Conservation (phyloP, 2,113 vertebrate species). For the Donacobius atricapilla region DNA sequence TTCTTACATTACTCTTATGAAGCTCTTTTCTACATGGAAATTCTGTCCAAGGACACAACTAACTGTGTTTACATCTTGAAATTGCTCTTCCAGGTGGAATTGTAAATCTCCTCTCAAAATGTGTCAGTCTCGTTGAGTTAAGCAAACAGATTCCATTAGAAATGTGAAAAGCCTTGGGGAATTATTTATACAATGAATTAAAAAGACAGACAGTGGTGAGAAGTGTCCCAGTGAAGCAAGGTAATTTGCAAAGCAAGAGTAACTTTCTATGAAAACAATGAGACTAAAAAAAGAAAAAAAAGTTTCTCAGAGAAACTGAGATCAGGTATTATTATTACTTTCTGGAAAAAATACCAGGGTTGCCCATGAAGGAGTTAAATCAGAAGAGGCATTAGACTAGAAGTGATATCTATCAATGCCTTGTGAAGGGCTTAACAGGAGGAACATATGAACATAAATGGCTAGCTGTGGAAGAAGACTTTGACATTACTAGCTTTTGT, state of each 20-base stretch:
- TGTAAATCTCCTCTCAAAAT: neutral
- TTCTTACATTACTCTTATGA: neutral
- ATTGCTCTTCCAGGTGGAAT: neutral
- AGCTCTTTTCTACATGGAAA: neutral
- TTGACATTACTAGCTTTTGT: conserved; percentile 32
- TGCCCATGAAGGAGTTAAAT: neutral
- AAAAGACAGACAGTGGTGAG: neutral
- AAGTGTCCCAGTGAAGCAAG: neutral
- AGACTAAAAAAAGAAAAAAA: neutral
- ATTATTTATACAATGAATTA: neutral
- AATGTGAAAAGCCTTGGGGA: neutral
- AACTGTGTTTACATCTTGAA: neutral
- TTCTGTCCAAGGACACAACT: neutral
- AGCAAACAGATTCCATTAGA: neutral
- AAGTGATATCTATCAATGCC: neutral
- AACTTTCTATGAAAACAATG: neutral
- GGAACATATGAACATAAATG: neutral
- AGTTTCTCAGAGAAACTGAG: neutral
- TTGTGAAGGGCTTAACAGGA: neutral
- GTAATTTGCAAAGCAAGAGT: neutral
- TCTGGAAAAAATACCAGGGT: neutral
- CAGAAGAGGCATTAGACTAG: neutral
- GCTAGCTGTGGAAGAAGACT: neutral
- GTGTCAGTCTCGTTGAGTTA: neutral
- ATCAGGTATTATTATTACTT: neutral